These are phyloP conservation scores for Pegea sp. DNA, from an alignment of 23 tunicate species.

Conservation along the genomic window DNA sequence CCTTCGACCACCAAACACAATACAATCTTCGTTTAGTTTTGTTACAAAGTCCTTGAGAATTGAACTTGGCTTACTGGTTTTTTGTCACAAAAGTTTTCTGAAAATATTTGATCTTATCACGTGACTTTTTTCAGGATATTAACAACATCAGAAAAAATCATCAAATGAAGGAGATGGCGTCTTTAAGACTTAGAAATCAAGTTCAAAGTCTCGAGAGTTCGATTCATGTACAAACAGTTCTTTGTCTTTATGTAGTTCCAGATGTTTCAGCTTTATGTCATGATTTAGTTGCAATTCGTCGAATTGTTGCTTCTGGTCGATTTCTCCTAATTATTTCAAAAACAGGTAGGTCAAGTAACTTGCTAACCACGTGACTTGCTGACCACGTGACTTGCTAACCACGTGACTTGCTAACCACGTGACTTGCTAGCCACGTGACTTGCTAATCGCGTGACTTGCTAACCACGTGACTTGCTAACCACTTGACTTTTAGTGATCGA, in stretches of 20 bases:
- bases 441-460: neutral
- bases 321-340: constrained; percentile 46
- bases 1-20: too few species aligned
- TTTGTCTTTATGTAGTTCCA: constrained; percentile 65
- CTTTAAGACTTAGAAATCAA: constrained; percentile 45
- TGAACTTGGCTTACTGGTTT: too few species aligned
- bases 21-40: too few species aligned
- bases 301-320: constrained; percentile 39
- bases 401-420: neutral
- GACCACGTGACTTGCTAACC: neutral
- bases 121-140: too few species aligned
- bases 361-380: neutral
- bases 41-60: too few species aligned
- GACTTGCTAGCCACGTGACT: neutral
- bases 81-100: too few species aligned
- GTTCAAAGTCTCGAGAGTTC: constrained; percentile 50
- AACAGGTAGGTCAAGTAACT: constrained; percentile 26
- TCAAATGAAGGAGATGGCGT: constrained; percentile 84
- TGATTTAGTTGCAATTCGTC: constrained; percentile 32
- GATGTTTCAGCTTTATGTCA: constrained; percentile 30
- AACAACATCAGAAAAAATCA: constrained; percentile 61
- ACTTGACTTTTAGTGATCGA: constrained; percentile 29
- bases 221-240: constrained; percentile 27
- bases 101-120: too few species aligned
- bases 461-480: neutral